phyloP scores from a whole-genome alignment of 2,888 invertebrate genomes.

The Pegoplata infirma region DNA sequence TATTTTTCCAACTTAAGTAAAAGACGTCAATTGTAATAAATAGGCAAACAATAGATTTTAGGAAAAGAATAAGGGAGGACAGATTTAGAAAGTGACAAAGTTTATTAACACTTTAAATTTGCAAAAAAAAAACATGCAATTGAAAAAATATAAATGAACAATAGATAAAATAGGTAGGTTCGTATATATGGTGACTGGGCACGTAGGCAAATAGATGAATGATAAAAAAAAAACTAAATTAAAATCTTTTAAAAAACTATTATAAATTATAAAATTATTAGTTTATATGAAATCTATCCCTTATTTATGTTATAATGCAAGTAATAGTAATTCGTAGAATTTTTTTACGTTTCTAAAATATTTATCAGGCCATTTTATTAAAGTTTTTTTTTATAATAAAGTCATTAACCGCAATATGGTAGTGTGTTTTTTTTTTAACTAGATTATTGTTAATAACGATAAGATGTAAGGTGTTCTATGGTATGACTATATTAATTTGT shows the following conservation, averaged over 20 bases:
- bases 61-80: background rate
- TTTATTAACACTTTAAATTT: conserved; percentile 51
- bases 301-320: no score
- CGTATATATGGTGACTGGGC: background rate
- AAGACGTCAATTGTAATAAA: no score
- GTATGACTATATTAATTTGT: background rate
- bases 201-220: conserved; percentile 9
- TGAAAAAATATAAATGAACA: background rate
- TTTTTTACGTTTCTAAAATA: no score
- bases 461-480: background rate
- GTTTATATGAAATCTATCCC: no score
- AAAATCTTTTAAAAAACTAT: no score
- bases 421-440: background rate
- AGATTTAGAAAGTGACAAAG: conserved; percentile 22
- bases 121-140: conserved; percentile 8
- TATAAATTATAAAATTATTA: no score
- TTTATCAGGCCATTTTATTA: background rate
- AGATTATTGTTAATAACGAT: background rate
- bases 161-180: background rate
- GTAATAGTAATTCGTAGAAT: no score
- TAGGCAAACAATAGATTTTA: no score
- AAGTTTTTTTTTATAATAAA: background rate
- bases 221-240: no score
- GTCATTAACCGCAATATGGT: conserved; percentile 18
- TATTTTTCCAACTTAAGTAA: no score